These are phyloP conservation scores for Blennius ocellaris DNA, from an alignment of 2,113 vertebrate genomes.

Conservation along the genomic window DNA sequence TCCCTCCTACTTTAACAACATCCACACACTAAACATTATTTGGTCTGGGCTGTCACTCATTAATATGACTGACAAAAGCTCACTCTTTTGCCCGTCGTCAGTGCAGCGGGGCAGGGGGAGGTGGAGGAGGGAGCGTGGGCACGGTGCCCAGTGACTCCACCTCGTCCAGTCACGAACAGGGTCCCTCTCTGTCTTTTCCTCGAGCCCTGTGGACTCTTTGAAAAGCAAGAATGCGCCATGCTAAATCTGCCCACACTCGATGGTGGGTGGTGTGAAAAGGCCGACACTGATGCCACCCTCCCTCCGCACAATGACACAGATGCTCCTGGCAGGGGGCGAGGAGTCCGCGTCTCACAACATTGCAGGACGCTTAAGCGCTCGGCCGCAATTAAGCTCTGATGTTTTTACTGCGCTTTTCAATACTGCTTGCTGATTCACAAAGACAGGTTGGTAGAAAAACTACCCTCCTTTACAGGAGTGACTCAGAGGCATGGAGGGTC, in stretches of 20 bases:
- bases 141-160: slow-evolving; percentile 58
- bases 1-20: slow-evolving; percentile 35
- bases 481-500: background rate
- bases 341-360: slow-evolving; percentile 25
- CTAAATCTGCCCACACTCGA: slow-evolving; percentile 63
- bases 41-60: slow-evolving; percentile 41
- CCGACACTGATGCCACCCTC: slow-evolving; percentile 66
- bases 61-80: slow-evolving; percentile 50
- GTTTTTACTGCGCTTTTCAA: slow-evolving; percentile 9
- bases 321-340: slow-evolving; percentile 44
- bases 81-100: slow-evolving; percentile 18
- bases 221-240: slow-evolving; percentile 72
- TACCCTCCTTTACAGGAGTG: slow-evolving; percentile 16
- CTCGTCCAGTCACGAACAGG: slow-evolving; percentile 47
- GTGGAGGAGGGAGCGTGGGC: slow-evolving; percentile 35
- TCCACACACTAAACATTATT: slow-evolving; percentile 35
- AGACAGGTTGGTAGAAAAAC: slow-evolving; percentile 12
- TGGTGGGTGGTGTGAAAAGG: slow-evolving; percentile 56
- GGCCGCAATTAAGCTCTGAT: slow-evolving; percentile 9
- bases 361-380: slow-evolving; percentile 24
- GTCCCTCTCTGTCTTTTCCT: slow-evolving; percentile 46
- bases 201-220: slow-evolving; percentile 35
- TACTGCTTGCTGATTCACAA: background rate
- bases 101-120: slow-evolving; percentile 30
- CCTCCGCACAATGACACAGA: slow-evolving; percentile 61